phyloP scores from a whole-genome alignment of 2,113 vertebrate genomes.

The Etheostoma spectabile region DNA sequence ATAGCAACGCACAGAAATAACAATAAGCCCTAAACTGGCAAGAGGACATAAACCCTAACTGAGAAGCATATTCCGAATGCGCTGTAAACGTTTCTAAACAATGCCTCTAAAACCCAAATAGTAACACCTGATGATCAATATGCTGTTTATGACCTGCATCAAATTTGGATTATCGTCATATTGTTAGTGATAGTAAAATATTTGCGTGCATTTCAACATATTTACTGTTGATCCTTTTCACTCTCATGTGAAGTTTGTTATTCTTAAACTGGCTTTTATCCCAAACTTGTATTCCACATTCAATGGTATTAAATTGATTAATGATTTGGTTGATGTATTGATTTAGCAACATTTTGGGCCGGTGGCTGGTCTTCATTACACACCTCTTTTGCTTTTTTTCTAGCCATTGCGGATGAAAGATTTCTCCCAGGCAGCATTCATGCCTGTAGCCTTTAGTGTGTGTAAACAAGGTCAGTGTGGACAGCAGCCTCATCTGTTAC shows the following conservation, averaged over 20 bases:
- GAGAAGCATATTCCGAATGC: no score
- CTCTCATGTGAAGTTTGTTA: background rate
- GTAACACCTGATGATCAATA: no score
- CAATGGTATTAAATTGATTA: conserved; percentile 5
- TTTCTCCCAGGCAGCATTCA: conserved; percentile 26
- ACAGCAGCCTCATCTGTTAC: conserved; percentile 73
- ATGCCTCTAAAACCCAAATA: no score
- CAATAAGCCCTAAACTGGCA: no score
- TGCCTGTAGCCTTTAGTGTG: conserved; percentile 54
- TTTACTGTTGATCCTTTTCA: background rate
- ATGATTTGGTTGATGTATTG: conserved; percentile 16
- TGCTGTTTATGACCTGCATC: no score
- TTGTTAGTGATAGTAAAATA: no score
- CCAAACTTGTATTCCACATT: background rate
- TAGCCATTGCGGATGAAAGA: conserved; percentile 5
- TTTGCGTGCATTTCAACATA: no score
- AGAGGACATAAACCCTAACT: no score
- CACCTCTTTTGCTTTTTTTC: conserved; percentile 10
- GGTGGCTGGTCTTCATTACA: conserved; percentile 23
- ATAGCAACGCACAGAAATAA: no score
- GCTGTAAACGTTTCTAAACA: no score
- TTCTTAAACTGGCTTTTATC: background rate
- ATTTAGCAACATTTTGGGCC: background rate
- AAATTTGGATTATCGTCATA: no score
- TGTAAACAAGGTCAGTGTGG: conserved; percentile 72